Evolutionary conservation across 2,113 vertebrate genomes (phyloP), one percentile per base, ranked within the genome.

Genomic region (Gulo gulo): DNA sequence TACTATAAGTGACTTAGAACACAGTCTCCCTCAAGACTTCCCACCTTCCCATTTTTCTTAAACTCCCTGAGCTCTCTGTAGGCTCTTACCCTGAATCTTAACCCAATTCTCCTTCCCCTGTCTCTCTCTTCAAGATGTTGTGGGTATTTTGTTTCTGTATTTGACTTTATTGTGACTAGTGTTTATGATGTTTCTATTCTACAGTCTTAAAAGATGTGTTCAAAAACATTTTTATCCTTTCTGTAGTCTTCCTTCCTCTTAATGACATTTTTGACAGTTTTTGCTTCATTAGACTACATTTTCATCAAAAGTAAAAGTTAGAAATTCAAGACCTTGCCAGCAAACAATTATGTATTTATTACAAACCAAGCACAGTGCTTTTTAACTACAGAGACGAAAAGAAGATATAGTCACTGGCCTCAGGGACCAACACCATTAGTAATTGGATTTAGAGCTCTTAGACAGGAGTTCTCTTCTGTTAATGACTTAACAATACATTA

Each of bases 291-390:
- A 88, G 24, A 65, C 88, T 39, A 29, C 31, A 29, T 96, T 96
- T 94, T 92, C 85, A 79, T 84, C 34, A 61, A 81, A 84, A 95
- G 69, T 85, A 59, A 93, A 73, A 90, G 14, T 80, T 81, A 57
- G 7, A 84, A 87, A 52, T 90, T 92, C 89, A 94, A 91, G 31
- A 39, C 52, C 36, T 94, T 36, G 42, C 39, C 88, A 92, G 36
- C 24, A 83, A 52, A 79, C 13, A 90, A 29, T 87, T 50, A 21
- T 76, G 42, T 90, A 31, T 55, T 79, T 59, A 7, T 0, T 67
- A 45, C 29, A 83, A 86, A 94, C 29, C 13, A 94, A 34, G 36
- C 21, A 84, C 14, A 13, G 2, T 92, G 34, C 42, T 83, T 0
- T 90, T 92, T 87, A 92, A 82, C 45, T 92, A 45, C 26, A 42